These are phyloP conservation scores for Nomia melanderi DNA, from an alignment of 1,140 invertebrate genomes.

Conservation along the genomic window DNA sequence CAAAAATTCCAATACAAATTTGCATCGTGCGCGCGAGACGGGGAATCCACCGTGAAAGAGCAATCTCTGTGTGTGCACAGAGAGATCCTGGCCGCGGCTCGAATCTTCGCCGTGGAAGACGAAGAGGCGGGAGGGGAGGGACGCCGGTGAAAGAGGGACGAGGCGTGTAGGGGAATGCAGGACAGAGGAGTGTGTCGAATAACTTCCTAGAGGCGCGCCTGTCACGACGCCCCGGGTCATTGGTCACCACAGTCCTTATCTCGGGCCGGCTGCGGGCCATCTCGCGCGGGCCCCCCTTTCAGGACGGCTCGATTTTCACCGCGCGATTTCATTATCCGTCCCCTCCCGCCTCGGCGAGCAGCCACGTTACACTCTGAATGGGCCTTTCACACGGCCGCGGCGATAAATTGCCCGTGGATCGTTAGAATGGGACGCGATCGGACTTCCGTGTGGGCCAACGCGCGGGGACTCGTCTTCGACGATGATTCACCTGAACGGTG, in stretches of 20 bases:
- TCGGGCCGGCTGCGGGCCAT: slow-evolving; percentile 55
- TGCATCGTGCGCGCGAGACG: slow-evolving; percentile 11
- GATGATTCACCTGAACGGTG: background rate
- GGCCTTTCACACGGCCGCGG: slow-evolving; percentile 34
- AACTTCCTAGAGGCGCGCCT: slow-evolving; percentile 78
- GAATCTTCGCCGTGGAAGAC: too few species aligned
- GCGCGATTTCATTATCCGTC: slow-evolving; percentile 49
- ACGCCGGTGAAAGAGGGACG: slow-evolving; percentile 14
- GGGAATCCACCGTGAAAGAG: slow-evolving; percentile 29
- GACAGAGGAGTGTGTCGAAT: slow-evolving; percentile 63
- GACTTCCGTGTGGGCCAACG: background rate
- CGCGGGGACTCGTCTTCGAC: background rate
- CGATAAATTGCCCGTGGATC: slow-evolving; percentile 35
- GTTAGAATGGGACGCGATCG: background rate
- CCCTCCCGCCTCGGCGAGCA: background rate
- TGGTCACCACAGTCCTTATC: slow-evolving; percentile 73
- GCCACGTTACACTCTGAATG: slow-evolving; percentile 14
- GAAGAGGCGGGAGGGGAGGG: slow-evolving; percentile 7
- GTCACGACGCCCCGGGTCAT: slow-evolving; percentile 77
- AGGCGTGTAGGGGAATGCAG: slow-evolving; percentile 39
- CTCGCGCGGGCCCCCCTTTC: slow-evolving; percentile 33
- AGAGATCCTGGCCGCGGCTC: too few species aligned
- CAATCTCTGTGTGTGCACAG: background rate
- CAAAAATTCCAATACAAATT: slow-evolving; percentile 42
- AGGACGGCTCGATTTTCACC: slow-evolving; percentile 42